phyloP scores from a whole-genome alignment of 2,888 invertebrate genomes.

The Tetragnatha montana region DNA sequence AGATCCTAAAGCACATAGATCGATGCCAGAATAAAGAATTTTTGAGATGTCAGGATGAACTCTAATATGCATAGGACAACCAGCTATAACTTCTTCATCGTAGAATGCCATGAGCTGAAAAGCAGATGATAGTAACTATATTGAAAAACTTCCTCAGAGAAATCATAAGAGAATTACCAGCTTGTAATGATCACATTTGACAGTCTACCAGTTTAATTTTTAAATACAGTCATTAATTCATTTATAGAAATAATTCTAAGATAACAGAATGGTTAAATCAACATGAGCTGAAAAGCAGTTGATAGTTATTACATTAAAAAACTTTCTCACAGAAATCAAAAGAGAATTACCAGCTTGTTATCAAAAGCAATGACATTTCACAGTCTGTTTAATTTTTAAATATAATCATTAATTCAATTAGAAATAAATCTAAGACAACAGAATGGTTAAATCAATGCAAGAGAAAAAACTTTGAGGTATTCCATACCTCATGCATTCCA shows the following conservation, averaged over 20 bases:
- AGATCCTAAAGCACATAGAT: slow-evolving; percentile 95
- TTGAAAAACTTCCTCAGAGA: too few relatives aligned
- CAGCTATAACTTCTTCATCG: slow-evolving; percentile 80
- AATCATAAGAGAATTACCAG: too few relatives aligned
- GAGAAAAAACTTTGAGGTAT: not conserved
- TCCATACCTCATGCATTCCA: slow-evolving; percentile 89
- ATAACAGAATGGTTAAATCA: not conserved
- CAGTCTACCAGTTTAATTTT: not conserved
- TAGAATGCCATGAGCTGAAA: slow-evolving; percentile 80
- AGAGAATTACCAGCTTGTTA: too few relatives aligned
- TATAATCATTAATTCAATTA: not conserved
- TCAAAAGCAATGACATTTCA: too few relatives aligned
- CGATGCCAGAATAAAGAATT: slow-evolving; percentile 88
- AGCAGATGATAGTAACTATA: not conserved
- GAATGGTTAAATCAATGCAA: not conserved
- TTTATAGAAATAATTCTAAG: not conserved
- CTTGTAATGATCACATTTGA: too few relatives aligned
- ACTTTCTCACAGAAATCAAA: too few relatives aligned
- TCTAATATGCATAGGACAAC: slow-evolving; percentile 85
- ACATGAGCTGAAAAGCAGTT: slow-evolving; percentile 77
- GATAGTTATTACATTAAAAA: not conserved
- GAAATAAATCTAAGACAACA: not conserved
- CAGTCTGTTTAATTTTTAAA: not conserved
- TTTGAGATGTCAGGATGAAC: slow-evolving; percentile 90
- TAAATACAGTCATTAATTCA: not conserved